A percentile compares a stretch with the other conserved stretches of the same genome.
Conservation (phyloP, 2,797 vertebrate species). For the Hephaestus fuliginosus region DNA sequence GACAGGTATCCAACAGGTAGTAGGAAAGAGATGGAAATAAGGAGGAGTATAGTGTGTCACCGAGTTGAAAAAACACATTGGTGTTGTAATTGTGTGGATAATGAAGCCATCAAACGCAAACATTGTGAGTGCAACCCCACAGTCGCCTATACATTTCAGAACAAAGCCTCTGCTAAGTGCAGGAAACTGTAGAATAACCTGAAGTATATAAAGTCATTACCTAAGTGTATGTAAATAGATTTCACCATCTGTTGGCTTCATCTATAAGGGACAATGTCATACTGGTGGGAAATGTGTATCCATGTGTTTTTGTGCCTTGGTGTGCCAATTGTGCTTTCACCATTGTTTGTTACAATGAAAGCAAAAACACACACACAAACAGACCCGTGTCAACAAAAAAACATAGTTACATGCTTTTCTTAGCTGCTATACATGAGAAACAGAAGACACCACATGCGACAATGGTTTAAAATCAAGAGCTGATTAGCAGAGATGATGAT, state of each 20-base stretch:
- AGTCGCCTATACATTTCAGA: conserved; percentile 23
- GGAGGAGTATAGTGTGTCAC: not conserved
- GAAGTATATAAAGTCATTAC: conserved; percentile 46
- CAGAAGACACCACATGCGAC: not conserved
- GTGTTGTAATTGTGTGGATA: not conserved
- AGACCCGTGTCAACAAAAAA: no score
- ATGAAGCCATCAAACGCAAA: conserved; percentile 14
- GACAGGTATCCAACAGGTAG: conserved; percentile 26
- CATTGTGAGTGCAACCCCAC: not conserved
- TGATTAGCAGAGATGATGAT: not conserved
- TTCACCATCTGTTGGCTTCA: conserved; percentile 64
- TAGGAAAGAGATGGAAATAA: not conserved
- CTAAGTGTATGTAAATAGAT: conserved; percentile 66
- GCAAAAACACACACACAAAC: not conserved
- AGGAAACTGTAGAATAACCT: conserved; percentile 47
- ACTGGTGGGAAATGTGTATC: conserved; percentile 9
- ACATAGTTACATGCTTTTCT: not conserved
- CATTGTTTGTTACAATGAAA: conserved; percentile 22
- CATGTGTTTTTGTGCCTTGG: conserved; percentile 15
- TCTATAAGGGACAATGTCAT: conserved; percentile 55
- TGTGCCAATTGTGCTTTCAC: not conserved
- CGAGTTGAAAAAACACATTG: not conserved
- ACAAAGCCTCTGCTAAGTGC: conserved; percentile 28
- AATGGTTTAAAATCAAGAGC: not conserved
- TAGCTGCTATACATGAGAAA: not conserved